These are phyloP conservation scores for Plagodis pulveraria DNA, from an alignment of 2,888 invertebrate genomes.

Conservation along the genomic window DNA sequence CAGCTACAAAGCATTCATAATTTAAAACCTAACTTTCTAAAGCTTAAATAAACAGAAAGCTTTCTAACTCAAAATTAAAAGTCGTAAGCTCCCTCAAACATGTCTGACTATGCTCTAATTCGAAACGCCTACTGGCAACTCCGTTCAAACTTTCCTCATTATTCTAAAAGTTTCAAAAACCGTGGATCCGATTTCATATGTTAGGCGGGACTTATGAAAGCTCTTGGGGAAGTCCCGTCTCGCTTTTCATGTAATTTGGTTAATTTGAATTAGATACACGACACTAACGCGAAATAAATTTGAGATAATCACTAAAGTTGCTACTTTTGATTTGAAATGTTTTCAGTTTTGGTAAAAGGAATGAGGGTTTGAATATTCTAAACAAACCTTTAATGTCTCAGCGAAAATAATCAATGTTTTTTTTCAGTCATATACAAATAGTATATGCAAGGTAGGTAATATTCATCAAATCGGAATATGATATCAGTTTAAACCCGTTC, in stretches of 20 bases:
- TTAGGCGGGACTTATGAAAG: constrained; percentile 19
- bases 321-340: too few species aligned
- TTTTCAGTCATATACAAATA: too few species aligned
- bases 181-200: constrained; percentile 25
- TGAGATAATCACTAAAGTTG: not conserved
- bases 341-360: too few species aligned
- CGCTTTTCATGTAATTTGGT: constrained; percentile 21
- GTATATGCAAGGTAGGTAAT: too few species aligned
- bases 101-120: constrained; percentile 19
- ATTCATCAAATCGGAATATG: too few species aligned
- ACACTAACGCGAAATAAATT: constrained; percentile 12
- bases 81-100: constrained; percentile 5
- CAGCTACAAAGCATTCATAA: too few species aligned
- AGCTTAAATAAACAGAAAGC: too few species aligned
- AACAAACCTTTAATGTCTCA: too few species aligned
- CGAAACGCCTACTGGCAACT: constrained; percentile 18
- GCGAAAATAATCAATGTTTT: too few species aligned
- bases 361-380: too few species aligned
- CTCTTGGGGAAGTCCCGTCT: constrained; percentile 1
- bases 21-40: too few species aligned
- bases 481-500: too few species aligned
- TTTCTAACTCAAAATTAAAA: constrained; percentile 1
- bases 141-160: constrained; percentile 27
- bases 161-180: constrained; percentile 29
- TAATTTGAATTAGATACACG: constrained; percentile 16